Evolutionary conservation across 2,113 vertebrate species (phyloP), one percentile per base, ranked within the genome.

Genomic region (Leucosticte australis): DNA sequence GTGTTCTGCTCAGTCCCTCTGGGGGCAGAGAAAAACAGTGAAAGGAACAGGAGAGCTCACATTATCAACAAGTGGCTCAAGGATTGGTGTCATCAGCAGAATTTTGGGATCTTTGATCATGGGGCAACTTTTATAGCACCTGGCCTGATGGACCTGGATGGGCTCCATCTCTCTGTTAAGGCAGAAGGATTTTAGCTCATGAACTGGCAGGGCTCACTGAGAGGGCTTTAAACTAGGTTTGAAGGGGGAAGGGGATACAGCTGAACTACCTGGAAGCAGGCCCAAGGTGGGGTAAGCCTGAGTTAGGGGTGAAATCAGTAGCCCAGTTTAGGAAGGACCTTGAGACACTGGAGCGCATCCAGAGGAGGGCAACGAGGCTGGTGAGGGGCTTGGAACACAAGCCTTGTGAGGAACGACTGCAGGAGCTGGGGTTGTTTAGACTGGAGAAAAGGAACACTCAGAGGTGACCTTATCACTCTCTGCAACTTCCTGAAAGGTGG

Each of bases 371-470:
- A 39, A 28, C 1, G 4, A 62, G 37, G 11, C 17, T 39, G 37
- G 26, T 13, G 47, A 70, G 35, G 14, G 20, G 2, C 67, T 70
- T 6, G 27, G 35, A 39, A 17, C 14, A 23, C 8, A 39, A 52
- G 2, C 20, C 68, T 49, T 70, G 4, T 52, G 35, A 52, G 15
- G 35, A 52, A 39, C 1, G 0, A 0, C 27, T 39, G 11, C 13
- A 15, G 27, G 27, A 70, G 20, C 27, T 70, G 27, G 27, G 35
- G 3, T 2, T 52, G 20, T 39, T 39, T 31, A 52, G 11, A 35
- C 46, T 37, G 23, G 15, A 70, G 35, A 41, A 52, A 53, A 31
- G 21, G 47, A 52, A 27, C n/a, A 23, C 35, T 39, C 35, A 31
- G 27, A 2, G 2, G 15, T 52, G 49, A 70, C 35, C 14, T 70